A percentile compares a stretch with the other conserved stretches of the same genome.
phyloP scores from a whole-genome alignment of 2,797 vertebrate species.

The Centroberyx gerrardi region DNA sequence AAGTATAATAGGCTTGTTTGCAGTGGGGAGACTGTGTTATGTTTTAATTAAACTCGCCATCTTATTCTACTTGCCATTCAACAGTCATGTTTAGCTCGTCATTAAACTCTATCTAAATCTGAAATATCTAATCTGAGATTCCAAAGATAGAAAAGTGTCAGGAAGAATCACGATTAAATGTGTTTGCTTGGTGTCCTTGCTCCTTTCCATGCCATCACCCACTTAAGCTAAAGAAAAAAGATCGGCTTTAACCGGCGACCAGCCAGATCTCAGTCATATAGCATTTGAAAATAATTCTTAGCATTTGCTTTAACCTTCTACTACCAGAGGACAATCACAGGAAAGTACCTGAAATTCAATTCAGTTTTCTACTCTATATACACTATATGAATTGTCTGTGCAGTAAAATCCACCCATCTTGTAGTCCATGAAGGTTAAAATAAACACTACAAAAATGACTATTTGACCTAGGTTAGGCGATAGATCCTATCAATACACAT shows the following conservation, averaged over 20 bases:
- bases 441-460: not conserved
- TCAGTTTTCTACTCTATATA: too few relatives aligned
- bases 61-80: slow-evolving; percentile 53
- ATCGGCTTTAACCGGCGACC: not conserved
- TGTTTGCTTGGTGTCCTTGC: slow-evolving; percentile 9
- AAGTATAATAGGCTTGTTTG: slow-evolving; percentile 62
- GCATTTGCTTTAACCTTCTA: too few relatives aligned
- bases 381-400: not conserved
- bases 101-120: not conserved
- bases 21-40: slow-evolving; percentile 41
- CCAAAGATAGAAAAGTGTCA: not conserved
- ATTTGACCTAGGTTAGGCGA: too few relatives aligned
- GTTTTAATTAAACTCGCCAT: slow-evolving; percentile 71
- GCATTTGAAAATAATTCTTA: not conserved
- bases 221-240: not conserved
- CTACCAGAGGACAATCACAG: not conserved
- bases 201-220: not conserved
- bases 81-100: slow-evolving; percentile 37
- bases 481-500: too few relatives aligned
- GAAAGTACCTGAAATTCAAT: not conserved
- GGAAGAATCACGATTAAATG: slow-evolving; percentile 7
- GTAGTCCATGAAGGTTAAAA: not conserved
- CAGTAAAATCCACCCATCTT: not conserved
- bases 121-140: not conserved
- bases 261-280: not conserved